These are phyloP conservation scores for Gnatocerus cornutus DNA, from an alignment of 2,888 invertebrate genomes.

Conservation along the genomic window DNA sequence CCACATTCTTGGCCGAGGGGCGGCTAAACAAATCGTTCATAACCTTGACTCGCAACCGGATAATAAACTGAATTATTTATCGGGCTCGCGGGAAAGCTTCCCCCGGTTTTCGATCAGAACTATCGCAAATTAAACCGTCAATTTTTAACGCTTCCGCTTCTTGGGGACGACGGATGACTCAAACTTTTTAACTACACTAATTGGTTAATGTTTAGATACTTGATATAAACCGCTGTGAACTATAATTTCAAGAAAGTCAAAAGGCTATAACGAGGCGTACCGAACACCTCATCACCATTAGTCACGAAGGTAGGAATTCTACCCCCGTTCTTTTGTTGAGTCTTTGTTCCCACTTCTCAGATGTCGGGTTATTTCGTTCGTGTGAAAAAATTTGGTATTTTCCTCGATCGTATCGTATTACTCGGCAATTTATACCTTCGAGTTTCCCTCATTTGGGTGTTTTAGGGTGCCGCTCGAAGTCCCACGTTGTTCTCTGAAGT, in stretches of 20 bases:
- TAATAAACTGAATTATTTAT: conserved; percentile 37
- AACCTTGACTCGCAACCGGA: conserved; percentile 31
- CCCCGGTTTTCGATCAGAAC: neutral
- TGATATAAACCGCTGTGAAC: neutral
- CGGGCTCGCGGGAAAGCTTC: conserved; percentile 5
- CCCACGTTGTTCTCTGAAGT: conserved; percentile 5
- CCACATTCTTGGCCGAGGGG: conserved; percentile 4
- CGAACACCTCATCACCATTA: too few species aligned
- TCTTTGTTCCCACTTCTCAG: too few species aligned
- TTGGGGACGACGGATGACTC: neutral
- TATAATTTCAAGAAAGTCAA: too few species aligned
- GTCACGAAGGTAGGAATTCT: too few species aligned
- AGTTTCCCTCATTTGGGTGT: neutral
- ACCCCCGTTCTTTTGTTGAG: too few species aligned
- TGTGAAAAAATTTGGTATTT: too few species aligned
- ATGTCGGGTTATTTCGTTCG: neutral
- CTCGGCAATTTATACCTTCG: too few species aligned
- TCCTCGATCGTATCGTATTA: too few species aligned
- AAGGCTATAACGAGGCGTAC: too few species aligned
- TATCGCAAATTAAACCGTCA: conserved; percentile 26
- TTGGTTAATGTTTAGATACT: too few species aligned
- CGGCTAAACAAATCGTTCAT: conserved; percentile 29
- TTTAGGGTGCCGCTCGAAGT: neutral
- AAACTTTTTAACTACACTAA: neutral
- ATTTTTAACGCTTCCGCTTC: conserved; percentile 21